These are phyloP conservation scores for Drosophila albomicans DNA, from an alignment of 1,140 invertebrate genomes.

Conservation along the genomic window DNA sequence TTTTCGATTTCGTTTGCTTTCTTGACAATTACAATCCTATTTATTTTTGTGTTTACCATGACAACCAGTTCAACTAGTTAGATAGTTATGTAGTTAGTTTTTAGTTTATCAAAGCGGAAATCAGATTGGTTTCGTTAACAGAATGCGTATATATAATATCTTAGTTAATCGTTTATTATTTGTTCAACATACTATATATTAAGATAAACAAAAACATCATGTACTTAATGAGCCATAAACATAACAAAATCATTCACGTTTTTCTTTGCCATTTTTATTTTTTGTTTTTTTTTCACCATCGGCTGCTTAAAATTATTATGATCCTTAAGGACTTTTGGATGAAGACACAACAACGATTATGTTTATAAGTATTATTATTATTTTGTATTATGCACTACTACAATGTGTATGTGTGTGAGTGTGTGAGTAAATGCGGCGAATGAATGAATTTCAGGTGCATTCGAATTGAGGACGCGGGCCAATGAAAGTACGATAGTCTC, in stretches of 20 bases:
- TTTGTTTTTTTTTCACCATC: neutral
- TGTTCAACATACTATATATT: constrained; percentile 21
- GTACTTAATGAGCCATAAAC: constrained; percentile 49
- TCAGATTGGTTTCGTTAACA: constrained; percentile 50
- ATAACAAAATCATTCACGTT: constrained; percentile 45
- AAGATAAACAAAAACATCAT: constrained; percentile 52
- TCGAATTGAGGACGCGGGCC: constrained; percentile 10
- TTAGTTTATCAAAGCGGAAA: constrained; percentile 57
- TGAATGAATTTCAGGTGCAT: constrained; percentile 18
- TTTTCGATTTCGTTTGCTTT: constrained; percentile 6
- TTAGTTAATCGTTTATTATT: constrained; percentile 19
- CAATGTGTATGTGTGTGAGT: constrained; percentile 27
- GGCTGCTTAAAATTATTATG: constrained; percentile 39
- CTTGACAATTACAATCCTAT: constrained; percentile 27
- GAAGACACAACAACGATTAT: constrained; percentile 78
- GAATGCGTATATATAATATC: constrained; percentile 29
- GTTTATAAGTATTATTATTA: constrained; percentile 30
- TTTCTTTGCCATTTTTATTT: neutral
- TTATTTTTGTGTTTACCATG: constrained; percentile 24
- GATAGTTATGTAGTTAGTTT: constrained; percentile 32
- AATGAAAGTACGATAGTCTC: constrained; percentile 8
- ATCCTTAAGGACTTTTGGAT: constrained; percentile 47
- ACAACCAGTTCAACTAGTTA: constrained; percentile 74
- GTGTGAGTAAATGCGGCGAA: constrained; percentile 20
- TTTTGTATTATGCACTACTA: constrained; percentile 34